Evolutionary conservation across 1,140 invertebrate species (phyloP).

Genomic region (Bombus confusus): DNA sequence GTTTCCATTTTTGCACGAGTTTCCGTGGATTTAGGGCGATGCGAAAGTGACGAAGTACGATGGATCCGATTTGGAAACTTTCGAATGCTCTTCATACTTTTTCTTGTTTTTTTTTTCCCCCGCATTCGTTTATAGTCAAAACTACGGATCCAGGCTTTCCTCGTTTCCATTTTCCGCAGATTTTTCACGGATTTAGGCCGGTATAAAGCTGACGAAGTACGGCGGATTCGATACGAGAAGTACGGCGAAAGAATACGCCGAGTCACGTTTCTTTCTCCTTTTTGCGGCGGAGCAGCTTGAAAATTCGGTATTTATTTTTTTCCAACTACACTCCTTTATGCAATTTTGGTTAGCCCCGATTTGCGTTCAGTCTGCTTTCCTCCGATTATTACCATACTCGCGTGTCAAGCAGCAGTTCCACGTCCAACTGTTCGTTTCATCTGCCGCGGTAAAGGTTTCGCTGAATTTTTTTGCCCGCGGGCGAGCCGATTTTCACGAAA

Average conservation of each 20-base stretch:
- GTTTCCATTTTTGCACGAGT: too few species aligned
- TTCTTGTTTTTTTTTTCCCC: too few species aligned
- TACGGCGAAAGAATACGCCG: background rate
- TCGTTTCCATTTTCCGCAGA: background rate
- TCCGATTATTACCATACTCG: background rate
- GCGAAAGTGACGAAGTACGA: too few species aligned
- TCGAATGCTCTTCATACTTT: too few species aligned
- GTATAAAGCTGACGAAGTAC: background rate
- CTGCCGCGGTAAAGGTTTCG: background rate
- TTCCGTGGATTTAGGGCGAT: too few species aligned
- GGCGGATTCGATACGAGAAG: background rate
- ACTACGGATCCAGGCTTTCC: too few species aligned
- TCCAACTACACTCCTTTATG: background rate
- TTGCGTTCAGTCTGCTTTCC: background rate
- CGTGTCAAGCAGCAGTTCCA: background rate
- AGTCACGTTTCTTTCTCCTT: background rate
- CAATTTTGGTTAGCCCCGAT: background rate
- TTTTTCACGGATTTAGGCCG: background rate
- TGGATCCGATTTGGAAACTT: too few species aligned
- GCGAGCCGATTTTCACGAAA: conserved; percentile 12
- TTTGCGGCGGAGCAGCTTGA: background rate
- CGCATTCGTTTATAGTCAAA: too few species aligned
- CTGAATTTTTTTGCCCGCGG: background rate
- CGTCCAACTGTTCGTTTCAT: conserved; percentile 1
- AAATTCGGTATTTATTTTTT: background rate